Evolutionary conservation across 2,888 invertebrate species (phyloP), one percentile per base, ranked within the genome.

Genomic region (Netelia virgata): DNA sequence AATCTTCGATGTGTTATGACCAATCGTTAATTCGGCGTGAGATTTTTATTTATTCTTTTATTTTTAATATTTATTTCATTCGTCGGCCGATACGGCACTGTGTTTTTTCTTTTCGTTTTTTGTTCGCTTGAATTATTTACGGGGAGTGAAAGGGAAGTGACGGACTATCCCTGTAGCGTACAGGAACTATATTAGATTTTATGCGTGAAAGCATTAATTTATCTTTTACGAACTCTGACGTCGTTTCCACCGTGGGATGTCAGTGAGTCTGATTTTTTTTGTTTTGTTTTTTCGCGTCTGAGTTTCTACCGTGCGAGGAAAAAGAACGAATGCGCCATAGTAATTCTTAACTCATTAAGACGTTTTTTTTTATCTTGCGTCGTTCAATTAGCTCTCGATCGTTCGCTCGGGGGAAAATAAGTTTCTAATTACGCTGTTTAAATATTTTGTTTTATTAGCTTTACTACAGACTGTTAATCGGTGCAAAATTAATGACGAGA

Each of bases 141-240:
- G 16, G 53, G 11, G 50, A 84, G 84, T 82, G 82, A 84, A 84
- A 82, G 84, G 77, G 36, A 82, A 78, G 23, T 78, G 74, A 43
- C 28, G 28, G 59, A 64, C 64, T n/a, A 57, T 68, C 43, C 16
- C n/a, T 43, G 28, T 6, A 11, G 43, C 57, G 23, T 6, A 14
- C 36, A 20, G 57, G 20, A 11, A 36, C 36, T 36, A 36, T 55
- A 64, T 57, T 28, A 50, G 18, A 81, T 69, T 47, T 74, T 74
- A 74, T 77, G 68, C 55, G 69, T 64, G 81, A 68, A 73, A 73
- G 69, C 64, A 77, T 47, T 77, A 64, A 74, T 59, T 68, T 77
- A 69, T 73, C 36, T 63, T 10, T 36, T 20, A 43, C n/a, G 43
- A 73, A 77, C 61, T 72, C 77, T 28, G 63, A 63, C 16, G 61